Conservation (phyloP, 92 coral and sea anemone genomes). For the Meandrina meandrites region DNA sequence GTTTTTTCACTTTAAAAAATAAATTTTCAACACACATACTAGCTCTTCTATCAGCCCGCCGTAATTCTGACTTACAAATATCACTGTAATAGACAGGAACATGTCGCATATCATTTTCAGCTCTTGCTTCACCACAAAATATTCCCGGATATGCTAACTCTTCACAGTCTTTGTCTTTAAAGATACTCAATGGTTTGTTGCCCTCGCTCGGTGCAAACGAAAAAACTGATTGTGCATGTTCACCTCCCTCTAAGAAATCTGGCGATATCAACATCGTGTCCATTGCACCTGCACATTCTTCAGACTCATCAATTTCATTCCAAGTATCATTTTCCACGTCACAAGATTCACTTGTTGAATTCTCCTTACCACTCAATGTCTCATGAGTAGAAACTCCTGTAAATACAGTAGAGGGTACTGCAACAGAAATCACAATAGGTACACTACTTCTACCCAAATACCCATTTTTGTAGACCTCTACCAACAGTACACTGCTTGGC, state of each 20-base stretch:
- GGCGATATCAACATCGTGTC: slow-evolving; percentile 30
- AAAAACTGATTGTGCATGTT: slow-evolving; percentile 21
- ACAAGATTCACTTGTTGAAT: too few species aligned
- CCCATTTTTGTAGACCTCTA: neutral
- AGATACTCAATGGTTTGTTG: slow-evolving; percentile 59
- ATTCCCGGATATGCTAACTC: slow-evolving; percentile 66
- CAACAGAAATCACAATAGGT: neutral
- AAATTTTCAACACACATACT: slow-evolving; percentile 46
- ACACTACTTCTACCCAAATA: neutral
- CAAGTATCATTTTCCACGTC: neutral
- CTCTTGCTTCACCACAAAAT: slow-evolving; percentile 59
- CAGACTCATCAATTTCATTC: slow-evolving; percentile 17
- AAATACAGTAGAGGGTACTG: neutral
- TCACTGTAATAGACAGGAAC: slow-evolving; percentile 55
- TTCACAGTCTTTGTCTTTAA: slow-evolving; percentile 55
- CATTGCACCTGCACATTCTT: neutral
- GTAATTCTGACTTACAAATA: slow-evolving; percentile 63
- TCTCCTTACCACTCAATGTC: neutral
- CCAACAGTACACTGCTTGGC: neutral
- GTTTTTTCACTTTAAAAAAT: slow-evolving; percentile 59
- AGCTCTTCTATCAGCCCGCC: slow-evolving; percentile 47
- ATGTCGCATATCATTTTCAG: slow-evolving; percentile 39
- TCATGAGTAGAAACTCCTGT: too few species aligned
- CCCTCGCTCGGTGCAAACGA: slow-evolving; percentile 66
- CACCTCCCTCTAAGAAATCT: slow-evolving; percentile 22